Base-by-base conservation (phyloP, 2,888 invertebrate species). In the Fragum sueziense region DNA sequence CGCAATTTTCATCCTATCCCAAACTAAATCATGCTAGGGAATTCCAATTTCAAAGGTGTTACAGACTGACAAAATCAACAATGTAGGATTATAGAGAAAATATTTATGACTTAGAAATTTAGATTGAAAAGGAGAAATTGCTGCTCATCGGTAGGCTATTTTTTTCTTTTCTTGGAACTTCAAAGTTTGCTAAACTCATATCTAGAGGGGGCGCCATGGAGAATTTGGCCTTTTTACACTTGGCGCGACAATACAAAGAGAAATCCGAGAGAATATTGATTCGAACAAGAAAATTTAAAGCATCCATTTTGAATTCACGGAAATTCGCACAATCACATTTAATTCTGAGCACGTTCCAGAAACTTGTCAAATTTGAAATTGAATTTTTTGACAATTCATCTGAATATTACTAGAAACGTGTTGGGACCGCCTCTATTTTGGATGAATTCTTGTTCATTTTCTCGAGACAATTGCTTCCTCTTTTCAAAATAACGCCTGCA, bases 291-390 rank as follows among this genome's bases (percentile, higher is more conserved):
- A n/a, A 9, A 22, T 25, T 25, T 20, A 41, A 7, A 67, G 33
- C 33, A 20, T 57, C 7, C 14, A 25, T 57, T 57, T 57, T 17
- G 57, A 7, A 2, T 57, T n/a, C 47, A 47, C n/a, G n/a, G 7
- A 47, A 47, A n/a, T 14, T 20, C 4, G 7, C 47, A 47, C 4
- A 47, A 27, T 57, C 29, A 29, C 57, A 25, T 57, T 57, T 57
- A 57, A 57, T 57, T 57, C 57, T 47, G 47, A 47, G n/a, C 47
- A 47, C 47, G 47, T 47, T 47, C 47, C 47, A 47, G 47, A 47
- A 47, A 47, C n/a, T 14, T 47, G 47, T 47, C 47, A 47, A 47
- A 47, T 14, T 47, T 4, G 17, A 47, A 47, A 47, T 47, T 47
- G 47, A 47, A 47, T 20, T 47, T n/a, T 47, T 47, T 47, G 47